Percentiles rank a stretch among this genome's conserved stretches.
These are phyloP conservation scores for Pristionchus fissidentatus DNA, from an alignment of 2,888 invertebrate genomes.

Conservation along the genomic window DNA sequence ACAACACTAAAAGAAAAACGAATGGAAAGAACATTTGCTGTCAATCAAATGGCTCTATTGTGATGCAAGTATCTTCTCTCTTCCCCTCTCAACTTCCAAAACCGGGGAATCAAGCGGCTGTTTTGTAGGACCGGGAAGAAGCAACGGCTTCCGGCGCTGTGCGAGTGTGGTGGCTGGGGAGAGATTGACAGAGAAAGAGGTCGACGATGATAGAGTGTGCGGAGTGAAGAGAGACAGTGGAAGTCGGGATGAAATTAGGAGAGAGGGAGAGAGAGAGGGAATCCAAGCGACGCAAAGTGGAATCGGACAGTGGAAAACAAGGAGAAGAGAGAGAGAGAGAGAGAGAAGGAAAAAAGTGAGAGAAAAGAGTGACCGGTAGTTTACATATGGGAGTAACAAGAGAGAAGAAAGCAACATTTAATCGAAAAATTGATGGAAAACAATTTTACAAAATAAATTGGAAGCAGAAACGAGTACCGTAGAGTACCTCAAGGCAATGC, in stretches of 20 bases:
- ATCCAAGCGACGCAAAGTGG: not conserved
- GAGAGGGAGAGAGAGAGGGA: conserved; percentile 18
- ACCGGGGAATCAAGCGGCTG: not conserved
- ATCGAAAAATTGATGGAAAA: not conserved
- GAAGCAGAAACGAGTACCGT: too few relatives aligned
- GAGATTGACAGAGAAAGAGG: not conserved
- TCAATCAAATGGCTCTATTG: too few relatives aligned
- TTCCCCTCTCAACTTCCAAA: not conserved
- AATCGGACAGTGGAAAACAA: not conserved
- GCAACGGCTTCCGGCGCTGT: not conserved
- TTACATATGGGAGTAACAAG: not conserved
- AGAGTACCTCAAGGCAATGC: too few relatives aligned
- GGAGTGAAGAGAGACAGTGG: not conserved
- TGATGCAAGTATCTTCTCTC: too few relatives aligned
- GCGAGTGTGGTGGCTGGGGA: not conserved
- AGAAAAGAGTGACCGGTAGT: not conserved
- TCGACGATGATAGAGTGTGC: not conserved
- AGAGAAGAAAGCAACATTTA: not conserved
- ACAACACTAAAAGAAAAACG: too few relatives aligned
- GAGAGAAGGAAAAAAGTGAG: not conserved
- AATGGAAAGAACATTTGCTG: too few relatives aligned
- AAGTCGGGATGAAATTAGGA: not conserved
- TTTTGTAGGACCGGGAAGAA: not conserved
- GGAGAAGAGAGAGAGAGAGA: not conserved
- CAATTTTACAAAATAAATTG: too few relatives aligned